Conservation (phyloP, 2,113 vertebrate species). For the Xenotilapia leptura region DNA sequence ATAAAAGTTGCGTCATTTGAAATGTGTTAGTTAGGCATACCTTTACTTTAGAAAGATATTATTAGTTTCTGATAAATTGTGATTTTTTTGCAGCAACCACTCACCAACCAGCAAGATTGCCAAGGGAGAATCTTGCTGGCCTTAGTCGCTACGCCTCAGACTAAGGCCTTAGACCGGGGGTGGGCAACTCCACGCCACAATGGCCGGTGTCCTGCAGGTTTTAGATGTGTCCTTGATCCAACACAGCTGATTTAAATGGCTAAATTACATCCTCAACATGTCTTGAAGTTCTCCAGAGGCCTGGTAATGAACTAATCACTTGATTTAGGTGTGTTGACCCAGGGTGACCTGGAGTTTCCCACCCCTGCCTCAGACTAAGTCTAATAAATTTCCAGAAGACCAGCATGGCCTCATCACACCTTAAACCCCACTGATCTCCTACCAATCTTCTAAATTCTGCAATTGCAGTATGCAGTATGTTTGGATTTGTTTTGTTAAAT, state of each 20-base stretch:
- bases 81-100: background rate
- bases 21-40: background rate
- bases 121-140: background rate
- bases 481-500: background rate
- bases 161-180: background rate
- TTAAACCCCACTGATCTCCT: background rate
- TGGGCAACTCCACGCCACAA: background rate
- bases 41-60: background rate
- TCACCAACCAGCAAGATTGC: background rate
- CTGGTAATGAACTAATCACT: background rate
- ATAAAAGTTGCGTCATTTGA: background rate
- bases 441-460: background rate
- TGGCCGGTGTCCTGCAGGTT: background rate
- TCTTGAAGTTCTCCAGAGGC: background rate
- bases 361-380: too few species aligned
- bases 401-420: background rate
- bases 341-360: background rate
- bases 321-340: background rate
- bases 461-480: background rate
- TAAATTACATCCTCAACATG: background rate
- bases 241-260: background rate
- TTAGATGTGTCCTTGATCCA: background rate
- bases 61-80: background rate
- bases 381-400: too few species aligned
- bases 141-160: background rate